Percentiles rank a stretch among this genome's conserved stretches.
phyloP scores from a whole-genome alignment of 2,888 invertebrate genomes.

The Leptura quadrifasciata region DNA sequence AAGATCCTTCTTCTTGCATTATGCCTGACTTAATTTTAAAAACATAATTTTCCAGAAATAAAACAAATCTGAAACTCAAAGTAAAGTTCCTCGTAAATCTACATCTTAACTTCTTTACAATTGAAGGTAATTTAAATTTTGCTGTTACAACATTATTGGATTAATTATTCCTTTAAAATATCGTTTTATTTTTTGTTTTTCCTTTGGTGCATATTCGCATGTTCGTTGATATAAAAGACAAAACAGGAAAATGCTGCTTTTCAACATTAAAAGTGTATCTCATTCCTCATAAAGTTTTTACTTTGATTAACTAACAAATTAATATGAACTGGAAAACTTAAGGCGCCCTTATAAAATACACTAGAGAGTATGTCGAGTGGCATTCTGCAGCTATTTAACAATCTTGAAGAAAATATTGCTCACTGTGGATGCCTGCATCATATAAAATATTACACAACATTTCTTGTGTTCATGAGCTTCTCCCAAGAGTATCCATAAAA shows the following conservation, averaged over 20 bases:
- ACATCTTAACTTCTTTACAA: slow-evolving; percentile 10
- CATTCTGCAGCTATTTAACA: neutral
- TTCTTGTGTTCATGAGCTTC: neutral
- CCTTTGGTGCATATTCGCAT: neutral
- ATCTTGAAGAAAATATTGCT: neutral
- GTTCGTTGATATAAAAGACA: slow-evolving; percentile 9
- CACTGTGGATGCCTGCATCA: neutral
- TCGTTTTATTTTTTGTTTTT: slow-evolving; percentile 25
- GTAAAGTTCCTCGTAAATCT: slow-evolving; percentile 27
- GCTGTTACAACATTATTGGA: slow-evolving; percentile 38
- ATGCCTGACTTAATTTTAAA: slow-evolving; percentile 9
- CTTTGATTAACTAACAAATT: slow-evolving; percentile 7
- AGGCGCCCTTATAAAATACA: neutral
- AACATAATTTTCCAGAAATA: slow-evolving; percentile 10
- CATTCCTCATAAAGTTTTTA: neutral
- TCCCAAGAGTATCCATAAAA: neutral
- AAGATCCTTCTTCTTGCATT: neutral
- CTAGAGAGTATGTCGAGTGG: neutral
- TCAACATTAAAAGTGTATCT: neutral
- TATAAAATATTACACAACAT: neutral
- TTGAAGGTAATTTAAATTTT: slow-evolving; percentile 36
- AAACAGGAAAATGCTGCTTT: neutral
- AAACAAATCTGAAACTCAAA: slow-evolving; percentile 29
- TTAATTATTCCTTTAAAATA: slow-evolving; percentile 38
- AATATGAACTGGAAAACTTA: neutral